Evolutionary conservation across 2,113 vertebrate species (phyloP).

Genomic region (Dermatemys mawii): DNA sequence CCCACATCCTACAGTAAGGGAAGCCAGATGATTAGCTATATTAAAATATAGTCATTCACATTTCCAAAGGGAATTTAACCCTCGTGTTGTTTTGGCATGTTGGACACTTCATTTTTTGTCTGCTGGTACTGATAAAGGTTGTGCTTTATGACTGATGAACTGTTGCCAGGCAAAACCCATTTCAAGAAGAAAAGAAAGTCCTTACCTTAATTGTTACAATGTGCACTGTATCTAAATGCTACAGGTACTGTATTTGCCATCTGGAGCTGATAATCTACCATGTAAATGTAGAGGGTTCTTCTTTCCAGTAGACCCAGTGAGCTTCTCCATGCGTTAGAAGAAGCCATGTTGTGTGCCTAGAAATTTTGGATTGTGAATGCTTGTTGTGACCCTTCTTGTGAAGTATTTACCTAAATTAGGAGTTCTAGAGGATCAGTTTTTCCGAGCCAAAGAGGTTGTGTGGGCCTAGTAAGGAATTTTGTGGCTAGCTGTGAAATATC

Average conservation of each 20-base stretch:
- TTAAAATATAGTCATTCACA: neutral
- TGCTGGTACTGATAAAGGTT: neutral
- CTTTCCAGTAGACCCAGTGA: neutral
- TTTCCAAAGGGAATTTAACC: neutral
- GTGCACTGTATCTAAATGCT: neutral
- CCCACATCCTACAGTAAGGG: too few species aligned
- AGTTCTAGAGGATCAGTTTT: neutral
- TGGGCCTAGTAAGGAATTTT: neutral
- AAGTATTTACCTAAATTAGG: neutral
- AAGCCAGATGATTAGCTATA: neutral
- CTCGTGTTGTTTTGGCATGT: neutral
- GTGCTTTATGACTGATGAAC: rapidly evolving
- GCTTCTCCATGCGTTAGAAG: neutral
- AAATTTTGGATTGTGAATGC: neutral
- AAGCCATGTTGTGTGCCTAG: neutral
- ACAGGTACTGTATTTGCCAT: neutral
- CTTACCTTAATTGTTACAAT: neutral
- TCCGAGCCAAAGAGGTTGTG: neutral
- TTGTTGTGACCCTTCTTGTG: neutral
- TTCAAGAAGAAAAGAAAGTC: neutral
- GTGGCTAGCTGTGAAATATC: neutral
- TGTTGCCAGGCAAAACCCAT: neutral
- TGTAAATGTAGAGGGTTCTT: neutral
- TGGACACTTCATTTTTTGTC: neutral
- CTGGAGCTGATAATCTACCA: neutral